Base-by-base conservation (phyloP, 2,797 vertebrate genomes). In the Melanotaenia pygmaea region DNA sequence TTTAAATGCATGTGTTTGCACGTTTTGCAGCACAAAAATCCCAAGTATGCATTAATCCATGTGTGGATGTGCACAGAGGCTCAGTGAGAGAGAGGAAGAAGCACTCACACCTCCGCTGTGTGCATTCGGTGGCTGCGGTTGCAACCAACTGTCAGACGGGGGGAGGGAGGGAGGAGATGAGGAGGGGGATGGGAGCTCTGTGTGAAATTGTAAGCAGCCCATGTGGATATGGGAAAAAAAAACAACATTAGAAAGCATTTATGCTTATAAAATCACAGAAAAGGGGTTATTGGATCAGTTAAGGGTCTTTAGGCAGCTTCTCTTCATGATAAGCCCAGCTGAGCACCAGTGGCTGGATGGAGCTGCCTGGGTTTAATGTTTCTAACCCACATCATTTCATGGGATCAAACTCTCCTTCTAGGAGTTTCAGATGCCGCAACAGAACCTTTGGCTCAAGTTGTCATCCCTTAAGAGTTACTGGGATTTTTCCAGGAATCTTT, bases 141-240 rank as follows among this genome's bases (percentile, higher is more conserved):
- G 73, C 76, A 86, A 69, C 83, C 85, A 76, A 84, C 83, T 88
- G 85, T 87, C 83, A 87, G 77, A 66, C 37, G n/a, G 72, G 59
- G 66, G 30, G 66, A 40, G 28, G 30, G 67, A 30, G 51, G 72
- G 67, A 28, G 59, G 74, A 9, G 32, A 28, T 5, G 51, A 28
- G 59, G n/a, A 26, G 63, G 57, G 68, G 76, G 75, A 53, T 38
- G 69, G 71, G 73, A 70, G 59, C 60, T 24, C 61, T 69, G 82
- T 84, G 82, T 89, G 86, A 85, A 81, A 84, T 80, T 73, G 68
- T 71, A 77, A 67, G 34, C 79, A 40, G 60, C 65, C 79, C 79
- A 78, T 66, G 81, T 65, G 72, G 74, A 84, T 81, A 73, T 47
- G 20, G 43, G 77, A 26, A 73, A 81, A 79, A 82, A 73, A 28